A percentile compares a stretch with the other conserved stretches of the same genome.
Conservation (phyloP, 1,140 invertebrate species). For the Drosophila nigromelanica region DNA sequence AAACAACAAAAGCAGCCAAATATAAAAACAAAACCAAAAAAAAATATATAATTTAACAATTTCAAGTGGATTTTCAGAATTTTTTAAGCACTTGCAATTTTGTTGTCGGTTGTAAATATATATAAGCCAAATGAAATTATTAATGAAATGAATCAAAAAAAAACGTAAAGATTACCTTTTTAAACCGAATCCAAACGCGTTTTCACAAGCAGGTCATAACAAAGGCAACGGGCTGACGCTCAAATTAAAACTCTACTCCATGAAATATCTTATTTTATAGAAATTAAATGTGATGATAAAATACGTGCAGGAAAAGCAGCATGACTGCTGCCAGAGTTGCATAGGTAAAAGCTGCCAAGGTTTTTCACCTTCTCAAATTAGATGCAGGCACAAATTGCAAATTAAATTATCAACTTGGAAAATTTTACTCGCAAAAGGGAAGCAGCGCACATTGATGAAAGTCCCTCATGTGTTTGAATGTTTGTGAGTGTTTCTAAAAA, state of each 20-base stretch:
- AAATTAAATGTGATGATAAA: slow-evolving; percentile 55
- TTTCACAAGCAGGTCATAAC: background rate
- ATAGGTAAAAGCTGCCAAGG: slow-evolving; percentile 60
- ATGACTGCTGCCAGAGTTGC: background rate
- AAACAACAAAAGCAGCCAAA: slow-evolving; percentile 1
- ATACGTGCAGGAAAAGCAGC: slow-evolving; percentile 31
- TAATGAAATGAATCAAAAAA: background rate
- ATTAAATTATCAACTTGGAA: slow-evolving; percentile 77
- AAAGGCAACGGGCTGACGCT: background rate
- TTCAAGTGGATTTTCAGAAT: slow-evolving; percentile 21
- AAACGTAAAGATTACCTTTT: background rate
- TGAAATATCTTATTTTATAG: slow-evolving; percentile 22
- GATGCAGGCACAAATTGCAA: slow-evolving; percentile 66
- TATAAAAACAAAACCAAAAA: slow-evolving; percentile 1
- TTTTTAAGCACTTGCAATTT: slow-evolving; percentile 16
- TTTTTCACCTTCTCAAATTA: slow-evolving; percentile 61
- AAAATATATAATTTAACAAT: background rate
- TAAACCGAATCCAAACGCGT: background rate
- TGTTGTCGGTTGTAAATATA: background rate
- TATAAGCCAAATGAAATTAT: background rate
- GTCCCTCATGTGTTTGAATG: slow-evolving; percentile 30
- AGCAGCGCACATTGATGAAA: slow-evolving; percentile 56
- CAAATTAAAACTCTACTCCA: slow-evolving; percentile 20
- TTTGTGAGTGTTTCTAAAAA: slow-evolving; percentile 10
- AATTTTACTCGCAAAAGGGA: slow-evolving; percentile 55